A percentile compares a stretch with the other conserved stretches of the same genome.
Conservation (phyloP, 2,113 vertebrate genomes). For the Peromyscus maniculatus region DNA sequence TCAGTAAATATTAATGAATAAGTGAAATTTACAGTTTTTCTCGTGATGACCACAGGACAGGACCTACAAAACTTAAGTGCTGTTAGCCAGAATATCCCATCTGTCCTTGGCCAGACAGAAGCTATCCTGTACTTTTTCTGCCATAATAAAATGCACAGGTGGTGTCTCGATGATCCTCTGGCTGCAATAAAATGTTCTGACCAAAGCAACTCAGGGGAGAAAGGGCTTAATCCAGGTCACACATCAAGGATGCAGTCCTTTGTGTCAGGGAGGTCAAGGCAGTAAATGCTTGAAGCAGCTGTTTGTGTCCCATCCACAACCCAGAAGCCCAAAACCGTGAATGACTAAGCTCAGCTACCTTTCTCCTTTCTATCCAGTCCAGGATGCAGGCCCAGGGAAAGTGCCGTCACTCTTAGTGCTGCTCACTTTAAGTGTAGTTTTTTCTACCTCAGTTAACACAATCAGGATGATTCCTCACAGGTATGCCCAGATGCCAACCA, state of each 20-base stretch:
- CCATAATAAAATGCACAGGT: neutral
- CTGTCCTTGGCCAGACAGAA: neutral
- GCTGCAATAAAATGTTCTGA: neutral
- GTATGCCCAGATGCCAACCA: no score
- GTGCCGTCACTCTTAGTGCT: neutral
- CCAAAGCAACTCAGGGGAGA: neutral
- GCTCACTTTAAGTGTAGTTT: no score
- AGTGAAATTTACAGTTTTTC: slow-evolving; percentile 5
- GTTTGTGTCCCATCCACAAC: no score
- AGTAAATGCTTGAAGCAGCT: no score
- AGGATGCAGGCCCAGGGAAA: neutral
- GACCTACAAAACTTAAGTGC: neutral
- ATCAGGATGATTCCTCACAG: neutral
- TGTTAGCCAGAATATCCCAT: neutral
- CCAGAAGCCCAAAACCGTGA: neutral
- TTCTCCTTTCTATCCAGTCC: neutral
- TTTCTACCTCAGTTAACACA: neutral
- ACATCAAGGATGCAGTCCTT: neutral
- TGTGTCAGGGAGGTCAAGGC: neutral
- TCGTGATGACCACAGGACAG: neutral
- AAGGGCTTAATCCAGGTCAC: no score
- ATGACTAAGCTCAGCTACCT: no score
- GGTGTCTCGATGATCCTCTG: neutral
- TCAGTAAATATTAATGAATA: neutral
- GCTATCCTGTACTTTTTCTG: neutral